Evolutionary conservation across 2,888 invertebrate species (phyloP).

Genomic region (Eupeodes luniger): DNA sequence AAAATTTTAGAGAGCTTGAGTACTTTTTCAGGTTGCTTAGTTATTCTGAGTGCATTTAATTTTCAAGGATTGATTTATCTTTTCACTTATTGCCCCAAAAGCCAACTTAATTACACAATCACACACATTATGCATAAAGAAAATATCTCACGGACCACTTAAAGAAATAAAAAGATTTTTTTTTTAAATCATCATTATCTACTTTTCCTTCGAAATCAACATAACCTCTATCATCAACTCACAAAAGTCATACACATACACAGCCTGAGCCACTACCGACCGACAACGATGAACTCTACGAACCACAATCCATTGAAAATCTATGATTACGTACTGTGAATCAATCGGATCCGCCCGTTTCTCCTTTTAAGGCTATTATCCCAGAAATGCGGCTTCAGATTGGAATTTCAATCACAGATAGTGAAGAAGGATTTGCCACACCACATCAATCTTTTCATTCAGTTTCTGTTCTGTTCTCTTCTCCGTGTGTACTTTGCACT

Average conservation of each 20-base stretch:
- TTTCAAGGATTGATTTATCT: not conserved
- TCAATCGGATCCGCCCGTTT: slow-evolving; percentile 29
- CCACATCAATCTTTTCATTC: slow-evolving; percentile 41
- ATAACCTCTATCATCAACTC: slow-evolving; percentile 57
- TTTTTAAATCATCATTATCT: slow-evolving; percentile 23
- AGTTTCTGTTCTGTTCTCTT: not conserved
- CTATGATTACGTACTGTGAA: slow-evolving; percentile 69
- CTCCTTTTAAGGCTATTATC: slow-evolving; percentile 65
- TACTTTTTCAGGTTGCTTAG: no score
- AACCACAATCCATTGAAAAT: slow-evolving; percentile 69
- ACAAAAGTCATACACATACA: slow-evolving; percentile 19
- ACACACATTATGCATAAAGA: slow-evolving; percentile 27
- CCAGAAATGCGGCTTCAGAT: slow-evolving; percentile 69
- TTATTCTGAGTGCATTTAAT: no score
- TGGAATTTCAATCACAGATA: slow-evolving; percentile 73
- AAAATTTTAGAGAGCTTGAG: no score
- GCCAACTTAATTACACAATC: not conserved
- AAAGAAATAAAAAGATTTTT: not conserved
- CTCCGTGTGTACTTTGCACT: slow-evolving; percentile 22
- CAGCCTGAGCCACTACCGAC: not conserved
- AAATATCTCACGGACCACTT: slow-evolving; percentile 5
- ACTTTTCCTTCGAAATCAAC: slow-evolving; percentile 22
- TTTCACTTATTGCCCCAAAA: not conserved
- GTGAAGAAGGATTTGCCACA: slow-evolving; percentile 62
- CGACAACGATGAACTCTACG: not conserved